Percentiles rank a stretch among this genome's conserved stretches.
phyloP scores from a whole-genome alignment of 2,113 vertebrate genomes.

The Tychaedon coryphoeus region DNA sequence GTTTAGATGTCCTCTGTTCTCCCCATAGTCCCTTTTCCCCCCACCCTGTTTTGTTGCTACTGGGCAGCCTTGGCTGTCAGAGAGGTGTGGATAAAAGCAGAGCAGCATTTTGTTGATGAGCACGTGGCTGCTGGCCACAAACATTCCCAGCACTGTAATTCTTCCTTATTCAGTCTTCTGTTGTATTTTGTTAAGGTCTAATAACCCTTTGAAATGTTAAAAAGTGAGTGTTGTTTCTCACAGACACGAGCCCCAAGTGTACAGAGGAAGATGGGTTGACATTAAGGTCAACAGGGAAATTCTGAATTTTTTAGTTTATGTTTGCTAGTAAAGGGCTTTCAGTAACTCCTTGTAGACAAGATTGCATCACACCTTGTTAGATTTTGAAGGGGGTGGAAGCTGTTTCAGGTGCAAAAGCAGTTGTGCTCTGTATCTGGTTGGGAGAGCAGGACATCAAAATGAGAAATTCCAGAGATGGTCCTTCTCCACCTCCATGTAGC shows the following conservation, averaged over 20 bases:
- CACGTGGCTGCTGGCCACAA: no score
- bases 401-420: not conserved
- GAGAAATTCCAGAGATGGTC: not conserved
- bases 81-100: not conserved
- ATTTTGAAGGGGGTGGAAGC: not conserved
- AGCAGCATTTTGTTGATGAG: no score
- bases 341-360: not conserved
- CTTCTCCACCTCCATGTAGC: not conserved
- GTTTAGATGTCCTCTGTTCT: not conserved
- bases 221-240: no score
- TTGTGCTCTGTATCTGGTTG: not conserved
- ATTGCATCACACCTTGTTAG: not conserved
- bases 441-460: not conserved
- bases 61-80: not conserved
- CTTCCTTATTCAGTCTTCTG: no score
- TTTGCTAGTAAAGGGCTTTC: not conserved
- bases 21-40: not conserved
- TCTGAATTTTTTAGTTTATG: not conserved
- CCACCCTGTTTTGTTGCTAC: no score
- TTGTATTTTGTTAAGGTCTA: no score
- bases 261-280: not conserved
- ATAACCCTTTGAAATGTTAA: no score
- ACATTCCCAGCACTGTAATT: no score
- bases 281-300: not conserved
- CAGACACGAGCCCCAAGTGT: not conserved